A percentile compares a stretch with the other conserved stretches of the same genome.
Evolutionary conservation across 1,140 invertebrate species (phyloP).

Genomic region (Catajapyx aquilonaris): DNA sequence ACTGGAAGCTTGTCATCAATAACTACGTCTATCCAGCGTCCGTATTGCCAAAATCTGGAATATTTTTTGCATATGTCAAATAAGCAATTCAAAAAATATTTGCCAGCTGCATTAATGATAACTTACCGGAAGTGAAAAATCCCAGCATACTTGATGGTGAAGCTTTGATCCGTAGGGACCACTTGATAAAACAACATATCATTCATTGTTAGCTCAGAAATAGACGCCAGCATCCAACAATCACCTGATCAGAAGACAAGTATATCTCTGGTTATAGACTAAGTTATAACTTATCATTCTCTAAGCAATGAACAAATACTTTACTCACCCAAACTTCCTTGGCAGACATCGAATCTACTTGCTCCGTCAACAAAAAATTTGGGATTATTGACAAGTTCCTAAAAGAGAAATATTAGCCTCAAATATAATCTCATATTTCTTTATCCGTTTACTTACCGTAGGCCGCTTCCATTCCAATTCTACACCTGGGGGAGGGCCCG

Average conservation of each 20-base stretch:
- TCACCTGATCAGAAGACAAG: slow-evolving; percentile 22
- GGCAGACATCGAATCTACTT: slow-evolving; percentile 35
- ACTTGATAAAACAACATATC: slow-evolving; percentile 31
- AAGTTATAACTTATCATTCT: background rate
- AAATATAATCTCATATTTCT: background rate
- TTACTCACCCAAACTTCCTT: slow-evolving; percentile 31
- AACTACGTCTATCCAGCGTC: slow-evolving; percentile 44
- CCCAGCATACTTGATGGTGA: slow-evolving; percentile 28
- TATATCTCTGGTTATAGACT: background rate
- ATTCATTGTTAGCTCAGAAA: slow-evolving; percentile 34
- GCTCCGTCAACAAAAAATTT: slow-evolving; percentile 32
- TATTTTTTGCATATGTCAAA: too few species aligned
- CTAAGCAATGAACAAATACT: background rate
- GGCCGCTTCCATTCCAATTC: slow-evolving; percentile 19
- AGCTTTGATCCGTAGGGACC: slow-evolving; percentile 32
- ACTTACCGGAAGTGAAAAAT: slow-evolving; percentile 23
- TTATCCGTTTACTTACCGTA: slow-evolving; percentile 12
- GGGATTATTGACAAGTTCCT: slow-evolving; percentile 31
- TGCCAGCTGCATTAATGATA: too few species aligned
- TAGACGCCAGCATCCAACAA: slow-evolving; percentile 38
- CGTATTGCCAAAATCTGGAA: too few species aligned
- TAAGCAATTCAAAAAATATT: too few species aligned
- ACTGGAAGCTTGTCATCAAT: slow-evolving; percentile 58
- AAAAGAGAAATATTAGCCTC: background rate
- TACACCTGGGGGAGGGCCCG: slow-evolving; percentile 13